phyloP scores from a whole-genome alignment of 2,888 invertebrate species.

The Drosophila villosipedis region DNA sequence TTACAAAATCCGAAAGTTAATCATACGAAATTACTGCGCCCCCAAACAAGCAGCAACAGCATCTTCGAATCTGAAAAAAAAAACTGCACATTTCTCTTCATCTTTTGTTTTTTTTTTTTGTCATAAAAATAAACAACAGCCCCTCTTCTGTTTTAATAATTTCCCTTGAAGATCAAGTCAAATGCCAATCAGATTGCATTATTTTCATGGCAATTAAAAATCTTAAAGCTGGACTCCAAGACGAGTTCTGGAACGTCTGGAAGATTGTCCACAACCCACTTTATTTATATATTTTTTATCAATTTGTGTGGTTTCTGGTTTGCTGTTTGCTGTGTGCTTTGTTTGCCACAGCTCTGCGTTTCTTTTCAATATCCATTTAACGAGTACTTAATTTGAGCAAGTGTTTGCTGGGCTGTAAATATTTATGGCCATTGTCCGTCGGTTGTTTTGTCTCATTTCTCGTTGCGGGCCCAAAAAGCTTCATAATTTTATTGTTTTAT shows the following conservation, averaged over 20 bases:
- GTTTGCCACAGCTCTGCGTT: constrained; percentile 23
- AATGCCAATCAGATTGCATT: constrained; percentile 39
- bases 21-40: constrained; percentile 62
- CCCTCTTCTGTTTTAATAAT: not conserved
- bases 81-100: constrained; percentile 5
- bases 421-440: constrained; percentile 64
- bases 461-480: constrained; percentile 31
- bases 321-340: constrained; percentile 13
- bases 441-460: constrained; percentile 36
- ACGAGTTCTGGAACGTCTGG: constrained; percentile 1
- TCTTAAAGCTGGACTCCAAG: constrained; percentile 28
- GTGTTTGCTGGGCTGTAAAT: constrained; percentile 80
- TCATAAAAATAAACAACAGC: not conserved
- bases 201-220: constrained; percentile 56
- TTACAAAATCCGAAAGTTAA: constrained; percentile 79
- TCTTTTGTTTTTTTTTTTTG: not conserved
- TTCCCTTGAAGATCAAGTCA: too few species aligned
- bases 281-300: constrained; percentile 65
- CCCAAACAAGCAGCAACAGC: constrained; percentile 1
- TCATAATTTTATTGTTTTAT: constrained; percentile 78
- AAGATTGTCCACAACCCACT: constrained; percentile 11
- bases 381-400: constrained; percentile 80
- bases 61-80: constrained; percentile 6
- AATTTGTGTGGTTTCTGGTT: constrained; percentile 50
- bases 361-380: constrained; percentile 77